Percentiles rank a stretch among this genome's conserved stretches.
Conservation (phyloP, 1,140 invertebrate genomes). For the Rhizoglyphus robini region DNA sequence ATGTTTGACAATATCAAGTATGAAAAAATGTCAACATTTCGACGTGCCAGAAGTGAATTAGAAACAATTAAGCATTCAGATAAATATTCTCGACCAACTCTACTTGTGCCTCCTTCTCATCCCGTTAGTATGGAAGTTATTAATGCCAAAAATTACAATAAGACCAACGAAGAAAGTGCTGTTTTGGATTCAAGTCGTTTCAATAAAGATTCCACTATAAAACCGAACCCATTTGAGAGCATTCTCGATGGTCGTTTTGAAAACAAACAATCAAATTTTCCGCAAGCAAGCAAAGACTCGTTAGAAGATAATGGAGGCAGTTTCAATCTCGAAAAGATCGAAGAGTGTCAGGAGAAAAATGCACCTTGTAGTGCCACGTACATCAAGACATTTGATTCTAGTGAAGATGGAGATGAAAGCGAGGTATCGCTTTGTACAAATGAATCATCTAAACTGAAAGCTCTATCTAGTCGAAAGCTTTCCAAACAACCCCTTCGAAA, state of each 20-base stretch:
- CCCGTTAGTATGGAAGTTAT: constrained; percentile 31
- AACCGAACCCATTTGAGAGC: constrained; percentile 13
- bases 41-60: constrained; percentile 27
- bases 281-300: no score
- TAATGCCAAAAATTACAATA: constrained; percentile 19
- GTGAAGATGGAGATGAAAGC: constrained; percentile 19
- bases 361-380: background rate
- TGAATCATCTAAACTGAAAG: constrained; percentile 3
- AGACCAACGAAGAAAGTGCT: constrained; percentile 9
- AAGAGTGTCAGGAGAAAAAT: background rate
- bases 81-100: constrained; percentile 23
- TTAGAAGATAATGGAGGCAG: background rate
- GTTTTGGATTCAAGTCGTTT: constrained; percentile 16
- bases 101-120: constrained; percentile 28
- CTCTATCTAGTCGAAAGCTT: background rate
- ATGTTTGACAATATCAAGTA: background rate
- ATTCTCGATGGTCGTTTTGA: constrained; percentile 49
- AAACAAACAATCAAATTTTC: no score
- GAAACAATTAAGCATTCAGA: constrained; percentile 23
- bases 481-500: constrained; percentile 2
- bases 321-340: background rate
- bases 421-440: constrained; percentile 16
- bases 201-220: background rate
- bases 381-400: constrained; percentile 1
- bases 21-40: constrained; percentile 14